These are phyloP conservation scores for Glaucopsyche alexis DNA, from an alignment of 2,888 invertebrate species.

Conservation along the genomic window DNA sequence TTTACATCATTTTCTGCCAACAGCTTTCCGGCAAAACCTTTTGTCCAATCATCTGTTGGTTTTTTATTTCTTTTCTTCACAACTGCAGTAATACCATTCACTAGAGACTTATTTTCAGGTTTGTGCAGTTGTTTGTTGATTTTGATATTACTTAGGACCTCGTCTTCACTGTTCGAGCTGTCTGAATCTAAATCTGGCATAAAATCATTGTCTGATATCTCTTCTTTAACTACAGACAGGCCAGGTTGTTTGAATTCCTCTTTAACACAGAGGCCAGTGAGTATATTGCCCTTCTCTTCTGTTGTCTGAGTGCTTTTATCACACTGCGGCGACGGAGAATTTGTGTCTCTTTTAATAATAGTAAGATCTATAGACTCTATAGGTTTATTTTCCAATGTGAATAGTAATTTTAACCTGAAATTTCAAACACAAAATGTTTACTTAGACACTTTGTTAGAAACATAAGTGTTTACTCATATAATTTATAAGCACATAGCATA, in stretches of 20 bases:
- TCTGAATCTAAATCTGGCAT: constrained; percentile 51
- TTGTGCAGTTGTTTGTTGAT: constrained; percentile 50
- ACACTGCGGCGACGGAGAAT: constrained; percentile 42
- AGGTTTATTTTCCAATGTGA: constrained; percentile 27
- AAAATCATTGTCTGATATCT: constrained; percentile 44
- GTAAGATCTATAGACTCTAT: constrained; percentile 52
- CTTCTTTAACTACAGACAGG: constrained; percentile 53
- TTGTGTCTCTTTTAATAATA: constrained; percentile 47
- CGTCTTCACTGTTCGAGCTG: constrained; percentile 57
- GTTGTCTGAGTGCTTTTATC: constrained; percentile 60
- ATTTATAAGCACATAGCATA: not conserved
- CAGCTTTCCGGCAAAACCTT: constrained; percentile 24
- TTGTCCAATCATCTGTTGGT: constrained; percentile 36
- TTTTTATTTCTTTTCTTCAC: constrained; percentile 39
- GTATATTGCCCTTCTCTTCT: constrained; percentile 26
- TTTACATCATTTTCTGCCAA: constrained; percentile 29
- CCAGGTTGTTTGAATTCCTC: constrained; percentile 50
- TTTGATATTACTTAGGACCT: constrained; percentile 58
- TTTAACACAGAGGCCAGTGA: constrained; percentile 44
- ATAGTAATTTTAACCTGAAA: constrained; percentile 47
- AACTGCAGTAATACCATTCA: constrained; percentile 39
- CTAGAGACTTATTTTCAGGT: constrained; percentile 27
- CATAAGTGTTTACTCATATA: not conserved
- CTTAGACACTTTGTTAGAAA: not conserved
- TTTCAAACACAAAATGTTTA: not conserved